These are phyloP conservation scores for Tragelaphus buxtoni DNA, from an alignment of 2,113 vertebrate species.

Conservation along the genomic window DNA sequence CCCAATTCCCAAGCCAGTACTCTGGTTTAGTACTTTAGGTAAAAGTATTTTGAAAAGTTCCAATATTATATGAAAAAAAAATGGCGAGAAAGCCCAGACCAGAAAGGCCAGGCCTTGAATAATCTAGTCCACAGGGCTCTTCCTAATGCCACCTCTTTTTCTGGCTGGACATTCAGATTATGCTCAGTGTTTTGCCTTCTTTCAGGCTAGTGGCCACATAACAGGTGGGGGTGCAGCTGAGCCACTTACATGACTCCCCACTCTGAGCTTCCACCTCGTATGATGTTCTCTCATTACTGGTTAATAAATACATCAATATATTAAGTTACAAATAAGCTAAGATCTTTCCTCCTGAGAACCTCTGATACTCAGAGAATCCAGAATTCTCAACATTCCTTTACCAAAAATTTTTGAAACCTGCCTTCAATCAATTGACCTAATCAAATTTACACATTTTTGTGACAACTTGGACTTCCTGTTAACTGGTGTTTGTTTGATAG, in stretches of 20 bases:
- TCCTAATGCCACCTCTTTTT: not conserved
- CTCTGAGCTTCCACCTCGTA: not conserved
- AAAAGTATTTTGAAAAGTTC: not conserved
- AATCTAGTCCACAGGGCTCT: not conserved
- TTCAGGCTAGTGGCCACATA: not conserved
- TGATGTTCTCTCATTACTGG: not conserved
- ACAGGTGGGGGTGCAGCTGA: rapidly evolving
- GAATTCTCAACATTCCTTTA: not conserved
- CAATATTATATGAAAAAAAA: not conserved
- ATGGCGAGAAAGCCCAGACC: not conserved
- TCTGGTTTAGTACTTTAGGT: not conserved
- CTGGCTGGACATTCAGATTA: not conserved
- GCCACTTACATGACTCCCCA: not conserved
- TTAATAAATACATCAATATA: not conserved
- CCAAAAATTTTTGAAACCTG: not conserved
- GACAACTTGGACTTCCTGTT: not conserved
- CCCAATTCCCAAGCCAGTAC: not conserved
- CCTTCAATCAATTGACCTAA: not conserved
- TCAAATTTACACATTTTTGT: not conserved
- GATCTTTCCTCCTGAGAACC: not conserved
- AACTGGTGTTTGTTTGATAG: not conserved
- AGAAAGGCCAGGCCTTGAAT: not conserved
- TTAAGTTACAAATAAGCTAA: not conserved
- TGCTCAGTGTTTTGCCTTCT: not conserved
- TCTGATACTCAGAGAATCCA: not conserved